Evolutionary conservation across 2,797 vertebrate species (phyloP).

Genomic region (Hydrolagus colliei): DNA sequence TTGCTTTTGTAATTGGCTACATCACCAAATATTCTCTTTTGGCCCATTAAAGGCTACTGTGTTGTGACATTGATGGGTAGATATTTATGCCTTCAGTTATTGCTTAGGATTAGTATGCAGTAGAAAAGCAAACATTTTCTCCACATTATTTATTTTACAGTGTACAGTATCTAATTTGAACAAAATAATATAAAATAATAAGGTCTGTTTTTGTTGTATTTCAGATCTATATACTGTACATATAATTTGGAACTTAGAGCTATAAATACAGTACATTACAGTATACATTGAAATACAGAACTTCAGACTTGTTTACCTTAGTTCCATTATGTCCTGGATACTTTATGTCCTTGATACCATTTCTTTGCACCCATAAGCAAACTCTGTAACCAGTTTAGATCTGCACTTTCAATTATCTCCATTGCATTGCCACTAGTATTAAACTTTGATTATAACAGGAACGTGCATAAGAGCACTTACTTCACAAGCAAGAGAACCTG

Average conservation of each 20-base stretch:
- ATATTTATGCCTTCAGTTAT: background rate
- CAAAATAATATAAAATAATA: background rate
- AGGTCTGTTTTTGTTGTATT: background rate
- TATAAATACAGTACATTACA: no score
- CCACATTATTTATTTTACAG: no score
- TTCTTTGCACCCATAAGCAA: background rate
- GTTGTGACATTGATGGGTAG: slow-evolving; percentile 14
- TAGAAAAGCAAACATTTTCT: background rate
- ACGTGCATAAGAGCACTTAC: no score
- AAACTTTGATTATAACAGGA: no score
- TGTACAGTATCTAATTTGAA: background rate
- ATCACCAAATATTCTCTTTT: slow-evolving; percentile 19
- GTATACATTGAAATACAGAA: no score
- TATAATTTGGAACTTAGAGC: no score
- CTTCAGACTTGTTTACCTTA: background rate
- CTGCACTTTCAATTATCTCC: no score
- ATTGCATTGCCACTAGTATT: no score
- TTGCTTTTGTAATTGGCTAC: slow-evolving; percentile 30
- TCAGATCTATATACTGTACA: background rate
- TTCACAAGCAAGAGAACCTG: no score
- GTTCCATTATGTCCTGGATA: background rate
- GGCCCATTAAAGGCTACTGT: slow-evolving; percentile 17
- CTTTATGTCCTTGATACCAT: no score
- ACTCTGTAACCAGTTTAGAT: no score
- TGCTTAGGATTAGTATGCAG: background rate